Evolutionary conservation across 2,888 invertebrate species (phyloP).

Genomic region (Sclerodermus sp.): DNA sequence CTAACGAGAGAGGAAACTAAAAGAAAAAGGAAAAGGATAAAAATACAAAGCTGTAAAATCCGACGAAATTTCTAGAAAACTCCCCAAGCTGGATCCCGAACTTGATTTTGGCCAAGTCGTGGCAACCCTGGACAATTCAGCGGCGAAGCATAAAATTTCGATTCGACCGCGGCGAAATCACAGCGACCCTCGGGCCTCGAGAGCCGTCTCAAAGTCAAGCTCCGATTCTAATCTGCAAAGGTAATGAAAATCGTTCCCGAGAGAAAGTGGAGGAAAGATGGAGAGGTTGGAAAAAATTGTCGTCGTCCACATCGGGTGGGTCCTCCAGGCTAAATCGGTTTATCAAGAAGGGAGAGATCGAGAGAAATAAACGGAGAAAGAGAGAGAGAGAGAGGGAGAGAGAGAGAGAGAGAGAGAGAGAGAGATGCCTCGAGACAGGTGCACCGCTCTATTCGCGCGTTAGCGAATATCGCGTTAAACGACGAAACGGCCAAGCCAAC

Average conservation of each 20-base stretch:
- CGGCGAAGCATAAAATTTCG: conserved; percentile 75
- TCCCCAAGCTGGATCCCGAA: conserved; percentile 62
- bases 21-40: conserved; percentile 6
- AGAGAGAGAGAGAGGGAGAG: too few species aligned
- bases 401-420: too few species aligned
- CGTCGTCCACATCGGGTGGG: too few species aligned
- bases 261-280: too few species aligned
- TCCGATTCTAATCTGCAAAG: conserved; percentile 39
- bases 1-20: conserved; percentile 3
- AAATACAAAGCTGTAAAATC: conserved; percentile 4
- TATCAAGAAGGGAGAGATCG: too few species aligned
- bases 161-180: conserved; percentile 73
- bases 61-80: conserved; percentile 37
- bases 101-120: conserved; percentile 64
- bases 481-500: conserved; percentile 28
- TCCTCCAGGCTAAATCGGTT: conserved; percentile 11
- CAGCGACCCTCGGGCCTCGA: conserved; percentile 58
- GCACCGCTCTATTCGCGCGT: conserved; percentile 21
- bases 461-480: conserved; percentile 21
- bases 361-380: too few species aligned
- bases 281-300: too few species aligned
- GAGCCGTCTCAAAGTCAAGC: conserved; percentile 38
- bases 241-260: conserved; percentile 19
- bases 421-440: conserved; percentile 28
- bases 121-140: conserved; percentile 69